Evolutionary conservation across 2,113 vertebrate species (phyloP).

Genomic region (Ancistrus triradiatus): DNA sequence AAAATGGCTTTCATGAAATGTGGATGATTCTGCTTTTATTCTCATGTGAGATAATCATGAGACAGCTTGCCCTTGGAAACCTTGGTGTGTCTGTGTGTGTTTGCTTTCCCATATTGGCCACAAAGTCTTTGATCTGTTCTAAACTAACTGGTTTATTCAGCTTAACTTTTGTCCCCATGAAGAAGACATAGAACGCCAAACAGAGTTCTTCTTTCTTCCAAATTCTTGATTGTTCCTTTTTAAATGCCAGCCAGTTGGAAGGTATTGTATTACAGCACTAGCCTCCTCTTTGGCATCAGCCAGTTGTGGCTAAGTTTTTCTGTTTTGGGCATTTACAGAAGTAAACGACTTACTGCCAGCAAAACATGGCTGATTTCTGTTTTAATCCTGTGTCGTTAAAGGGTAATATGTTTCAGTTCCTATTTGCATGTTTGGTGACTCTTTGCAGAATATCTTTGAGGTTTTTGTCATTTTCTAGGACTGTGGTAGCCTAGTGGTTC

Average conservation of each 20-base stretch:
- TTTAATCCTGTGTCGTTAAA: too few relatives aligned
- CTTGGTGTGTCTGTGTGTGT: not conserved
- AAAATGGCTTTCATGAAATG: too few relatives aligned
- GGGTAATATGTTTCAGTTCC: too few relatives aligned
- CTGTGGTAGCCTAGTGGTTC: too few relatives aligned
- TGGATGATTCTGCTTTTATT: too few relatives aligned
- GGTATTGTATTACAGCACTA: not conserved
- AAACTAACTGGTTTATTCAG: not conserved
- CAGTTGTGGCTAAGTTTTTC: not conserved
- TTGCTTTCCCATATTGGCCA: not conserved
- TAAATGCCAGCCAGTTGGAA: slow-evolving; percentile 7
- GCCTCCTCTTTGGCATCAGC: not conserved
- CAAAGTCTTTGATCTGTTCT: slow-evolving; percentile 3
- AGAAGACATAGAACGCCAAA: not conserved
- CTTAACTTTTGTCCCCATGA: slow-evolving; percentile 6
- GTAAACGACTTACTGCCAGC: too few relatives aligned
- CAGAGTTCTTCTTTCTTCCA: slow-evolving; percentile 13
- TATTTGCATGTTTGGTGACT: too few relatives aligned
- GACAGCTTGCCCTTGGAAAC: not conserved
- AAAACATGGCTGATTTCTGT: too few relatives aligned
- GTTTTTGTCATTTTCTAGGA: too few relatives aligned
- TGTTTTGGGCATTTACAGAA: too few relatives aligned
- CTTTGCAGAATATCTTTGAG: too few relatives aligned
- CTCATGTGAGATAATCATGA: not conserved
- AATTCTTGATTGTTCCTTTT: slow-evolving; percentile 13